Evolutionary conservation across 2,888 invertebrate species (phyloP), one percentile per base, ranked within the genome.

Genomic region (Ochropleura plecta): DNA sequence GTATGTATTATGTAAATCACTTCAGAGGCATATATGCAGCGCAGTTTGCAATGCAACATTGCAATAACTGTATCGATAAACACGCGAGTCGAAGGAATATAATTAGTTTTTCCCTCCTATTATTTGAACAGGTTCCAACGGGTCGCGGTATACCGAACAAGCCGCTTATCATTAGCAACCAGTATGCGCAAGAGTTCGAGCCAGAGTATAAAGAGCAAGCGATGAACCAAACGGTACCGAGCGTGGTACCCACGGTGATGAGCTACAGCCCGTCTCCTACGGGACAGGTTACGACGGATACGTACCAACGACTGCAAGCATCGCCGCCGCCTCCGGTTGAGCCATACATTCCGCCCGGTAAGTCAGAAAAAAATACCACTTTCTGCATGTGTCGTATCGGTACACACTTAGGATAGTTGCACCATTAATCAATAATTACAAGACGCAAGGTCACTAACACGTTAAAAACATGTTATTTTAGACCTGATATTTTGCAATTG

Each of bases 111-210:
- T 44, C 10, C 2, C 18, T 60, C 9, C 40, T 20, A 42, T 74
- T 65, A 59, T 30, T 70, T 30, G 18, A 64, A 74, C 88, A 96
- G 96, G 90, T 96, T 71, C 88, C 92, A 72, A 94, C 94, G 5
- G 96, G 96, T 10, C 95, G 96, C n/a, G 95, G 96, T 40, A 89
- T 95, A 53, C 91, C 92, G 9, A 88, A 89, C 66, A 96, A 94
- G 71, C 94, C 96, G 0, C 93, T 96, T 53, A 95, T 96, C 78
- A 96, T 96, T 86, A 93, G 95, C 89, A 96, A 96, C 85, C 96
- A 96, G 74, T 96, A 96, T 82, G 96, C 96, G 63, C 95, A 96
- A 76, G 96, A 96, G 84, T 95, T 92, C 76, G 96, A 96, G 76
- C 95, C 97, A 77, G 94, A 94, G 46, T 90, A 90, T 66, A 96